These are phyloP conservation scores for Drosophila arizonae DNA, from an alignment of 1,140 invertebrate species.

Conservation along the genomic window DNA sequence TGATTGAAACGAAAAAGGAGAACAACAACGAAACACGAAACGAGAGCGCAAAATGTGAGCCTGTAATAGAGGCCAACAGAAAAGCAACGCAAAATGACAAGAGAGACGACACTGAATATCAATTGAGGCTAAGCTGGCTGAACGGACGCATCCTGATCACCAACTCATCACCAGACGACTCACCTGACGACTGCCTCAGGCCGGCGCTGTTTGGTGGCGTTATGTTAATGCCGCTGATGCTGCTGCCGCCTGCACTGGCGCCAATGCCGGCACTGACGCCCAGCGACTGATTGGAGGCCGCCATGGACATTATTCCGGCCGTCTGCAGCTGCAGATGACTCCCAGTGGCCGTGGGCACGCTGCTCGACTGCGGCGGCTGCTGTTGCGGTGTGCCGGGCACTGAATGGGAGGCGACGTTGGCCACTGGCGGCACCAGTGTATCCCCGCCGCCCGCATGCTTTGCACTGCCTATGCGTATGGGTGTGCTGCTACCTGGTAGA, in stretches of 20 bases:
- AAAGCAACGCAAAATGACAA: conserved; percentile 23
- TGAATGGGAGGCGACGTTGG: conserved; percentile 40
- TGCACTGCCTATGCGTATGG: conserved; percentile 74
- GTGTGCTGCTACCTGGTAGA: conserved; percentile 48
- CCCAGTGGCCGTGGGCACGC: conserved; percentile 63
- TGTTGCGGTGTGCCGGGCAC: conserved; percentile 63
- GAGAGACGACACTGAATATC: conserved; percentile 39
- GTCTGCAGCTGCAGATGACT: conserved; percentile 60
- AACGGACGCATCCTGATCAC: conserved; percentile 21
- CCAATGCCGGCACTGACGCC: conserved; percentile 54
- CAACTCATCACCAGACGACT: conserved; percentile 39
- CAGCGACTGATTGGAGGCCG: conserved; percentile 75
- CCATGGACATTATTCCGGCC: conserved; percentile 57
- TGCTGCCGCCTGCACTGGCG: conserved; percentile 60
- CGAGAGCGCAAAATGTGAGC: conserved; percentile 21
- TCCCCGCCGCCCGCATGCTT: conserved; percentile 57
- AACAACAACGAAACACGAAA: conserved; percentile 32
- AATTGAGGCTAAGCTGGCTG: conserved; percentile 31
- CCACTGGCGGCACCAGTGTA: conserved; percentile 39
- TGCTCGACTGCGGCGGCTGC: conserved; percentile 62
- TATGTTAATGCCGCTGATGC: conserved; percentile 67
- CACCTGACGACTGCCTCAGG: conserved; percentile 74
- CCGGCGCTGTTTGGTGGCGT: conserved; percentile 79
- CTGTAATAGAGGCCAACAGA: conserved; percentile 14
- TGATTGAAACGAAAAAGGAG: conserved; percentile 19